phyloP scores from a whole-genome alignment of 2,888 invertebrate genomes.

The Synergus japonicus region DNA sequence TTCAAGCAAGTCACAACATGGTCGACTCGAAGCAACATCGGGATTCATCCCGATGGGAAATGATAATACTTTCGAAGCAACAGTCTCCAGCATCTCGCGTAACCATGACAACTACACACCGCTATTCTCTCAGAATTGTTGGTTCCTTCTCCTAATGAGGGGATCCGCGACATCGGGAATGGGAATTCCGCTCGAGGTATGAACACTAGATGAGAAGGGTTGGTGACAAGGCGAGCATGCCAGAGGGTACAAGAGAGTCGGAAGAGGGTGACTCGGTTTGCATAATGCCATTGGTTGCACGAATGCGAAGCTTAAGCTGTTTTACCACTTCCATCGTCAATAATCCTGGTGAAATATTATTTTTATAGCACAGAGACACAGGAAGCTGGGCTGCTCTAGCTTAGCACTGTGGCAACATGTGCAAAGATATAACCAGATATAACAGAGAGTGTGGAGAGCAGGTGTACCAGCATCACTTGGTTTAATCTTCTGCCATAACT shows the following conservation, averaged over 20 bases:
- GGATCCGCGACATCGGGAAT: constrained; percentile 21
- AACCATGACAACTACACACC: constrained; percentile 30
- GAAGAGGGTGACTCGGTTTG: constrained; percentile 64
- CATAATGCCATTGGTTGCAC: constrained; percentile 68
- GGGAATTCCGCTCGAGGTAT: constrained; percentile 13
- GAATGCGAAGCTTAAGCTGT: constrained; percentile 69
- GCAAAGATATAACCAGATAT: constrained; percentile 39
- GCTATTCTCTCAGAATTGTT: constrained; percentile 20
- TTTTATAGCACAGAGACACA: constrained; percentile 57
- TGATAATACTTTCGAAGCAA: constrained; percentile 31
- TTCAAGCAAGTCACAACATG: neutral
- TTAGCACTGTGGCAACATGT: constrained; percentile 5
- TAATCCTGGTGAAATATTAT: constrained; percentile 74
- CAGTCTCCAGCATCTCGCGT: constrained; percentile 23
- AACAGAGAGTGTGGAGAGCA: constrained; percentile 60
- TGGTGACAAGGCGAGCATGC: constrained; percentile 26
- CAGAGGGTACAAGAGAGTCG: constrained; percentile 44
- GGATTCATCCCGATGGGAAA: constrained; percentile 16
- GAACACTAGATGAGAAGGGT: constrained; percentile 11
- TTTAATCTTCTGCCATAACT: constrained; percentile 71
- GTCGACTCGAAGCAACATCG: constrained; percentile 11
- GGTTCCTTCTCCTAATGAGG: constrained; percentile 25
- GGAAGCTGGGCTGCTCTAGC: constrained; percentile 15
- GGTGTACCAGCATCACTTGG: constrained; percentile 71
- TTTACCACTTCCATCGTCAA: constrained; percentile 69